Evolutionary conservation across 2,113 vertebrate species (phyloP).

Genomic region (Silurus glanis): DNA sequence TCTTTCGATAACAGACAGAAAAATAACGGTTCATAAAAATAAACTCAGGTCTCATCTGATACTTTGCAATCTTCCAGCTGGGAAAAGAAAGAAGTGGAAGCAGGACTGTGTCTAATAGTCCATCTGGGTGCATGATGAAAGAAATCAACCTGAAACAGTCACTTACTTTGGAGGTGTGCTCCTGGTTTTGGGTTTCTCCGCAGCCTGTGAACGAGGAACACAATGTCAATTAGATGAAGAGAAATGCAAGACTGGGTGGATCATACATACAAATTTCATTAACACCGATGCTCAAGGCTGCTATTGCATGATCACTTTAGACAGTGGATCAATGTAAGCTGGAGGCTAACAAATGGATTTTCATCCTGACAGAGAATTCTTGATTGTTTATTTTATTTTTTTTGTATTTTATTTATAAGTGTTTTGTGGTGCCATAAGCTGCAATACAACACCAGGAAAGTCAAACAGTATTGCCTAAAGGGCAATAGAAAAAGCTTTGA

Average conservation of each 20-base stretch:
- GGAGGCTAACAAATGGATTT: constrained; percentile 48
- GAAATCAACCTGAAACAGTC: constrained; percentile 30
- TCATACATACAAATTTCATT: constrained; percentile 1
- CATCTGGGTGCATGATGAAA: constrained; percentile 10
- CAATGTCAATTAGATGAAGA: constrained; percentile 24
- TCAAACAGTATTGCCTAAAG: not conserved
- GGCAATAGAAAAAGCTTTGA: not conserved
- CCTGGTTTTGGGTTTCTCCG: constrained; percentile 90
- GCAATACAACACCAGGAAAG: constrained; percentile 8
- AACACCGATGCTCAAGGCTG: not conserved
- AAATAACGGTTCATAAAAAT: not conserved
- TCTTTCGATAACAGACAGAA: not conserved
- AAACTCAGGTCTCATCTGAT: not conserved
- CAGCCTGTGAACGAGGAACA: constrained; percentile 80
- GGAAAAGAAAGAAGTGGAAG: not conserved
- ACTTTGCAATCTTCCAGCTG: constrained; percentile 16
- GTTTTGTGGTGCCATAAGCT: not conserved
- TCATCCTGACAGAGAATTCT: constrained; percentile 22
- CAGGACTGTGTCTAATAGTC: not conserved
- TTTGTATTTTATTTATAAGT: constrained; percentile 2
- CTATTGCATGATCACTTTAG: constrained; percentile 12
- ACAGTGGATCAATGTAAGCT: constrained; percentile 50
- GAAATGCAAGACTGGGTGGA: not conserved
- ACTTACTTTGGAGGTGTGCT: constrained; percentile 87
- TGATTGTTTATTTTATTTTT: constrained; percentile 19